Evolutionary conservation across 2,113 vertebrate species (phyloP).

Genomic region (Phyllostomus hastatus): DNA sequence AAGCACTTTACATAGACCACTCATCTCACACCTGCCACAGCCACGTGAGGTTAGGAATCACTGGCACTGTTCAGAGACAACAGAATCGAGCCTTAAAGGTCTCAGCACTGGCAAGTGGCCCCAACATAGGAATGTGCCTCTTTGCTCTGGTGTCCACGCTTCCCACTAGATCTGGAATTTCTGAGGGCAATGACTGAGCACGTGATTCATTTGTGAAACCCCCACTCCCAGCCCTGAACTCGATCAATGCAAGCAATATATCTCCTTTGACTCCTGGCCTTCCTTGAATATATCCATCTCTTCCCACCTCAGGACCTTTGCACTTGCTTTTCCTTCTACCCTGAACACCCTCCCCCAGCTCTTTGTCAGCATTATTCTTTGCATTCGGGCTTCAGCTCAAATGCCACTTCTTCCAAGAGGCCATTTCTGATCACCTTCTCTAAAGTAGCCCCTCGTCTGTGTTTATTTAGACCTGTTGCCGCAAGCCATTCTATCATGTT

Average conservation of each 20-base stretch:
- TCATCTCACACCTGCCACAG: background rate
- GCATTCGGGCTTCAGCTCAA: background rate
- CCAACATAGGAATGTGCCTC: background rate
- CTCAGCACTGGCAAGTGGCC: background rate
- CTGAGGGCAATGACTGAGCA: background rate
- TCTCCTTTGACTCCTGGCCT: background rate
- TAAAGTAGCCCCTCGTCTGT: background rate
- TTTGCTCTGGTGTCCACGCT: background rate
- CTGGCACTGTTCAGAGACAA: background rate
- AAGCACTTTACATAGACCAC: background rate
- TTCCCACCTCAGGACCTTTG: conserved; percentile 3
- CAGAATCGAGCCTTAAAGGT: background rate
- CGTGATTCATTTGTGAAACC: background rate
- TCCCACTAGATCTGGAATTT: background rate
- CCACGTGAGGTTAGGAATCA: background rate
- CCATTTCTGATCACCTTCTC: background rate
- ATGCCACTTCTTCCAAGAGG: background rate
- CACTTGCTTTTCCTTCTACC: background rate
- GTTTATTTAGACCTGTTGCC: background rate
- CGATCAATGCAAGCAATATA: background rate
- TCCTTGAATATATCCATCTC: background rate
- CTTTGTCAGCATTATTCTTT: background rate
- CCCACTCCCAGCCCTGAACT: background rate
- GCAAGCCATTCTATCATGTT: background rate
- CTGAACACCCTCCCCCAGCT: background rate